These are phyloP conservation scores for Ciconia stormi DNA, from an alignment of 2,113 vertebrate species.

Conservation along the genomic window DNA sequence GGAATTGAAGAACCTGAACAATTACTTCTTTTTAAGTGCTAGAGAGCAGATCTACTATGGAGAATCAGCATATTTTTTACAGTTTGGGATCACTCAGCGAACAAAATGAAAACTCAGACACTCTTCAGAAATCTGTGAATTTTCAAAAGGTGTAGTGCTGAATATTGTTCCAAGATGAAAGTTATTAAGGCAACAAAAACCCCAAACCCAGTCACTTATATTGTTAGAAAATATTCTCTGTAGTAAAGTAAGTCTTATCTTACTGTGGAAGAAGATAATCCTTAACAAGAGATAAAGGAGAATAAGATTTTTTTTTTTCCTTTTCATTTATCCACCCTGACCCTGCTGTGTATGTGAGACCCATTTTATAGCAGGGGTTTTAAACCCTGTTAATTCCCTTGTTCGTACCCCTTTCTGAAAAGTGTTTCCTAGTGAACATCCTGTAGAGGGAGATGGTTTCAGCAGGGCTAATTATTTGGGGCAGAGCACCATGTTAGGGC, in stretches of 20 bases:
- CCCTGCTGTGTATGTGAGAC: not conserved
- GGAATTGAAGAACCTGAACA: not conserved
- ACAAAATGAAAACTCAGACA: not conserved
- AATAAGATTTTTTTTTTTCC: not conserved
- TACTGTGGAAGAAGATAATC: not conserved
- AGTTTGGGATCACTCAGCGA: not conserved
- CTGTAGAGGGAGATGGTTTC: not conserved
- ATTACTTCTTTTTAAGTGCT: not conserved
- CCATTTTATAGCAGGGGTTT: not conserved
- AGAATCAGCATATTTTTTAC: rapidly evolving
- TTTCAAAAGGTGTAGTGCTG: not conserved
- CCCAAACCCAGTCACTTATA: not conserved
- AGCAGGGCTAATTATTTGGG: no score
- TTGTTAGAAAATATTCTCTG: not conserved
- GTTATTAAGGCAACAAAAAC: not conserved
- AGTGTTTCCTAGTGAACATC: not conserved
- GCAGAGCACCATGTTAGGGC: not conserved
- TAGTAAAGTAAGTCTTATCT: not conserved
- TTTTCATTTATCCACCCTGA: not conserved
- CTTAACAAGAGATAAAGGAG: not conserved
- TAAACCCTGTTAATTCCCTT: not conserved
- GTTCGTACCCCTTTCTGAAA: not conserved
- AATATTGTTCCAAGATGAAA: not conserved
- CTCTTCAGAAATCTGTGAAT: not conserved
- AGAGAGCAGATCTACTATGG: not conserved